Percentiles rank a stretch among this genome's conserved stretches.
phyloP scores from a whole-genome alignment of 2,888 invertebrate genomes.

The Halocaridina rubra region DNA sequence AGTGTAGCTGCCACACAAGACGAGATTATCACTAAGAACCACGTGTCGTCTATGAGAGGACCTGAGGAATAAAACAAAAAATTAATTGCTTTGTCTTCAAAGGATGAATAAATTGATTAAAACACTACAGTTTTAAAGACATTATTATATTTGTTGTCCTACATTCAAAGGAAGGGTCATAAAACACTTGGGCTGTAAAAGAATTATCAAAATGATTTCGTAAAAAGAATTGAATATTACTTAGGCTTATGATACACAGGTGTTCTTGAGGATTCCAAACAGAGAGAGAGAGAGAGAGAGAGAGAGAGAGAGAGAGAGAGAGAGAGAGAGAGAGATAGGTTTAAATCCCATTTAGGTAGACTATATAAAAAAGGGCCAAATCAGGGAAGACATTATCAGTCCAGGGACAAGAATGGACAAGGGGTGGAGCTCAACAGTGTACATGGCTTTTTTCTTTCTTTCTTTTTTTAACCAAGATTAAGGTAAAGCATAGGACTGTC shows the following conservation, averaged over 20 bases:
- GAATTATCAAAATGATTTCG: too few species aligned
- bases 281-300: not conserved
- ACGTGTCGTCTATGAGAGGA: constrained; percentile 79
- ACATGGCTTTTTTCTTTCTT: not conserved
- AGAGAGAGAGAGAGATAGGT: not conserved
- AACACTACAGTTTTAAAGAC: too few species aligned
- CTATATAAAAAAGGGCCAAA: not conserved
- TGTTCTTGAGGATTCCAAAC: not conserved
- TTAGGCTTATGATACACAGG: too few species aligned
- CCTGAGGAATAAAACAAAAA: constrained; percentile 70
- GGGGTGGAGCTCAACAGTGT: not conserved
- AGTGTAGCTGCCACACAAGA: constrained; percentile 84
- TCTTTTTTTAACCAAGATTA: too few species aligned
- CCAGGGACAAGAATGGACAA: not conserved
- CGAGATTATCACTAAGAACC: constrained; percentile 83
- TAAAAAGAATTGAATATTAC: too few species aligned
- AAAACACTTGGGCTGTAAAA: too few species aligned
- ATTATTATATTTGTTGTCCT: too few species aligned
- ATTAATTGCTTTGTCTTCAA: too few species aligned
- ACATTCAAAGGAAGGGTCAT: too few species aligned
- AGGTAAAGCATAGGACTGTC: too few species aligned
- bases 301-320: not conserved
- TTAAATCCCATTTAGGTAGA: too few species aligned
- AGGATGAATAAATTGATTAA: too few species aligned
- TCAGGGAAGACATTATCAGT: not conserved